phyloP scores from a whole-genome alignment of 1,140 invertebrate genomes.

The Drosophila arizonae region DNA sequence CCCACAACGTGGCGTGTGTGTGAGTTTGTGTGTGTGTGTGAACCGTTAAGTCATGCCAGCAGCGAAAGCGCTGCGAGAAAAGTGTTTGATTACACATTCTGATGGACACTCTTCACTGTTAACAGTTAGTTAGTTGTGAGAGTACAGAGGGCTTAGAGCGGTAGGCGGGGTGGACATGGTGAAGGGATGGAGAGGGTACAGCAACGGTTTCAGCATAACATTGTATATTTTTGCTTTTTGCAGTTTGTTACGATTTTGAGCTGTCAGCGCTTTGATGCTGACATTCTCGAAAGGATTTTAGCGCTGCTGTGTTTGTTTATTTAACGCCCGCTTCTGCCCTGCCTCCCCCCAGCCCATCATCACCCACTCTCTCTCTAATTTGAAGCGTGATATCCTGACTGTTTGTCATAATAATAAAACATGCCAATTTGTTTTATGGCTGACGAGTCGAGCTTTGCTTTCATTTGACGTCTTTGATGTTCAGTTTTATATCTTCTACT shows the following conservation, averaged over 20 bases:
- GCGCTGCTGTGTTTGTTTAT: conserved; percentile 8
- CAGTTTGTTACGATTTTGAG: conserved; percentile 18
- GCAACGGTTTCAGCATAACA: conserved; percentile 1
- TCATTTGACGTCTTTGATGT: conserved; percentile 63
- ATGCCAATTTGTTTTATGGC: conserved; percentile 80
- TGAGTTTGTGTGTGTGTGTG: background rate
- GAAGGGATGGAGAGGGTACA: too few relatives aligned
- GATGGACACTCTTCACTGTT: conserved; percentile 6
- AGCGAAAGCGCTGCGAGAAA: conserved; percentile 13
- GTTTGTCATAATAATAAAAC: conserved; percentile 79
- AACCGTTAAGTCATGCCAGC: conserved; percentile 20
- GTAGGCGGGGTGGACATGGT: background rate
- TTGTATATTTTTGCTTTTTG: background rate
- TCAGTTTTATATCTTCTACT: conserved; percentile 69
- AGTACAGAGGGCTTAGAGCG: too few relatives aligned
- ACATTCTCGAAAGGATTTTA: conserved; percentile 65
- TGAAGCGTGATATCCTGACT: conserved; percentile 71
- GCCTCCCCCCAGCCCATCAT: background rate
- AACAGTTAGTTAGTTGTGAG: background rate
- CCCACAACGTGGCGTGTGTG: background rate
- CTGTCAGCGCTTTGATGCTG: conserved; percentile 27
- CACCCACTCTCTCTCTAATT: background rate
- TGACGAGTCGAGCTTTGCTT: conserved; percentile 72
- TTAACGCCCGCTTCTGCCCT: background rate
- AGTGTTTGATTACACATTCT: background rate